Conservation (phyloP, 2,888 invertebrate genomes). For the Synergus gifuensis region DNA sequence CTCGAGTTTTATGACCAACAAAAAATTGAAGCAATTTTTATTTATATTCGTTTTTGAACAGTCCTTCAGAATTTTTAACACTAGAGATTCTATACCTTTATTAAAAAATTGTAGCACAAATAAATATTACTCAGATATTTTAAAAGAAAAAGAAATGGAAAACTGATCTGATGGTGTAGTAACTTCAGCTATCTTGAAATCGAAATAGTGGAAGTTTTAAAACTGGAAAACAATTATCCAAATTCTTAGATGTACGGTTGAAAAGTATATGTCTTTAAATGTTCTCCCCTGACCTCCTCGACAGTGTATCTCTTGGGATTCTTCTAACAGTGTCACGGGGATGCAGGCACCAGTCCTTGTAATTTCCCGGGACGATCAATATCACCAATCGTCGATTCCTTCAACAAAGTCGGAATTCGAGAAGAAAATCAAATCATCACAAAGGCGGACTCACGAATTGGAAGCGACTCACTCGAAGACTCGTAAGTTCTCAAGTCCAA, state of each 20-base stretch:
- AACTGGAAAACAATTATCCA: constrained; percentile 2
- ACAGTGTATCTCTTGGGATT: constrained; percentile 73
- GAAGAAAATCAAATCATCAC: constrained; percentile 41
- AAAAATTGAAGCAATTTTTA: not conserved
- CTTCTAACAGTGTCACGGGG: constrained; percentile 77
- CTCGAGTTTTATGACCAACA: not conserved
- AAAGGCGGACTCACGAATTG: constrained; percentile 10
- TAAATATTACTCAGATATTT: not conserved
- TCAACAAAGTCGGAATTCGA: constrained; percentile 40
- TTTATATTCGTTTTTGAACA: not conserved
- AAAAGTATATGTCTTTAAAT: constrained; percentile 50
- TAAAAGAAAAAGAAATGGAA: not conserved
- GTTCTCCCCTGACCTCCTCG: constrained; percentile 69
- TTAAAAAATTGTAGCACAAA: not conserved
- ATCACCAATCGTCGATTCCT: constrained; percentile 49
- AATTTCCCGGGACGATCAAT: constrained; percentile 54
- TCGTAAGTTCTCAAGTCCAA: not conserved
- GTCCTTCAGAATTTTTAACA: not conserved
- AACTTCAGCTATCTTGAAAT: constrained; percentile 26
- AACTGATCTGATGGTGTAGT: not conserved
- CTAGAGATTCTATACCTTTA: no score
- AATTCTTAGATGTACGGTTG: constrained; percentile 46
- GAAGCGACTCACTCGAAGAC: constrained; percentile 34
- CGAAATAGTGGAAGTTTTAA: not conserved
- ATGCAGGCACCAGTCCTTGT: constrained; percentile 72